Conservation (phyloP, 2,797 vertebrate genomes). For the Dallia pectoralis region DNA sequence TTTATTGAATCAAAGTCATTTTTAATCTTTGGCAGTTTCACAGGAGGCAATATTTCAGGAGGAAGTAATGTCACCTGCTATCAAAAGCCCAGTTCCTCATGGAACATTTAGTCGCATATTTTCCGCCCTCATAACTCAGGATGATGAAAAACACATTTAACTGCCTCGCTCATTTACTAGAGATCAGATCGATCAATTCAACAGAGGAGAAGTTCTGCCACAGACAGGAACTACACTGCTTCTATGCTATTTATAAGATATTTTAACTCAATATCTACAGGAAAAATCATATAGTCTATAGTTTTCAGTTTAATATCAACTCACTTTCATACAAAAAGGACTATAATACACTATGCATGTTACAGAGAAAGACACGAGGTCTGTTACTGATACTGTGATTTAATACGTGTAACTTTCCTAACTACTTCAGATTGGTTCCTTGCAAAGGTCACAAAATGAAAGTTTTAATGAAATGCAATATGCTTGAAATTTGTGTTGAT, state of each 20-base stretch:
- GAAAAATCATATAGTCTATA: slow-evolving; percentile 57
- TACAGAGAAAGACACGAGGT: not conserved
- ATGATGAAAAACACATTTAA: slow-evolving; percentile 72
- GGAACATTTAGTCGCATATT: slow-evolving; percentile 52
- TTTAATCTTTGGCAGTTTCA: slow-evolving; percentile 53
- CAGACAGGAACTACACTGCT: slow-evolving; percentile 51
- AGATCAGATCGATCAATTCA: slow-evolving; percentile 74
- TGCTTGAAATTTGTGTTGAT: no score
- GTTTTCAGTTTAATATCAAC: slow-evolving; percentile 64
- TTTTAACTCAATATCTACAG: slow-evolving; percentile 38
- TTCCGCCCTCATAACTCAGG: slow-evolving; percentile 52
- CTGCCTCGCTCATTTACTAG: slow-evolving; percentile 58
- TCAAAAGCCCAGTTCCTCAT: slow-evolving; percentile 68
- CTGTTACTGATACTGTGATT: no score
- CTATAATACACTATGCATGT: not conserved
- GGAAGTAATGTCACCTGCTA: slow-evolving; percentile 58
- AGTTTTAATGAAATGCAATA: no score
- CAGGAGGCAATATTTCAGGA: slow-evolving; percentile 54
- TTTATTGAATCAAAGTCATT: slow-evolving; percentile 60
- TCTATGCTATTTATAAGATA: slow-evolving; percentile 62
- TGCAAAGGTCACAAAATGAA: no score
- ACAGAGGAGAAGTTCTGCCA: slow-evolving; percentile 66
- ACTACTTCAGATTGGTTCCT: no score
- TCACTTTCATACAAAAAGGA: slow-evolving; percentile 24
- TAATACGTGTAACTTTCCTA: no score